Base-by-base conservation (phyloP, 2,113 vertebrate species). In the Proterorhinus semilunaris region DNA sequence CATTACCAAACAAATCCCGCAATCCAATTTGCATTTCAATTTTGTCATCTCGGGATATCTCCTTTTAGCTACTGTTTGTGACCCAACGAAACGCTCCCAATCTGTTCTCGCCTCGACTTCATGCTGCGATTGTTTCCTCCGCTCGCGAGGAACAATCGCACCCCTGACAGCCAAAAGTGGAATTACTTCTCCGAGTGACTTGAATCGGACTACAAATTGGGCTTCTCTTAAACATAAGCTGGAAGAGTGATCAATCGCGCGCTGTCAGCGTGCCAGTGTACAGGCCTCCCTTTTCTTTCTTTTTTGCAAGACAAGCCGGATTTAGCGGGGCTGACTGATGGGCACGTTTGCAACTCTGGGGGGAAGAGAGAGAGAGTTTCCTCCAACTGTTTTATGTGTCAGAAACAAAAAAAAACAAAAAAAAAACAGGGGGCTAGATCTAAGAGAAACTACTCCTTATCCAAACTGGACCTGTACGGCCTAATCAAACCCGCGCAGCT, bases 401-500 rank as follows among this genome's bases (percentile, higher is more conserved):
- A 83, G 78, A 84, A 16, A 16, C 27, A 42, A 42, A 42, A 73
- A 69, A 83, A 72, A 42, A 73, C 68, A 83, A 72, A 83, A 83
- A 82, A 80, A 70, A 54, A 21, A 21, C 21, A 21, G 21, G 21
- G 21, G 21, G 69, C 66, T 8, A 88, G 86, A 90, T 86, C 87
- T 84, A 82, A 88, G 72, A 86, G 85, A 83, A 79, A 79, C 73
- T 64, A 74, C 83, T 87, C 81, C 84, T 87, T 79, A 77, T 79
- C 83, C 86, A 81, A 85, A 85, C 78, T 76, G 80, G 87, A 85
- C 84, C 17, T 17, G 52, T 69, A n/a, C 82, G 74, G 76, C 65
- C 87, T 89, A 91, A 93, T 90, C 84, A 91, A 87, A 87, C 69
- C 86, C 82, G 83, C 81, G 83, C 88, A 88, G 88, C 89, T 91